These are phyloP conservation scores for Oreochromis mossambicus DNA, from an alignment of 2,797 vertebrate species.

Conservation along the genomic window DNA sequence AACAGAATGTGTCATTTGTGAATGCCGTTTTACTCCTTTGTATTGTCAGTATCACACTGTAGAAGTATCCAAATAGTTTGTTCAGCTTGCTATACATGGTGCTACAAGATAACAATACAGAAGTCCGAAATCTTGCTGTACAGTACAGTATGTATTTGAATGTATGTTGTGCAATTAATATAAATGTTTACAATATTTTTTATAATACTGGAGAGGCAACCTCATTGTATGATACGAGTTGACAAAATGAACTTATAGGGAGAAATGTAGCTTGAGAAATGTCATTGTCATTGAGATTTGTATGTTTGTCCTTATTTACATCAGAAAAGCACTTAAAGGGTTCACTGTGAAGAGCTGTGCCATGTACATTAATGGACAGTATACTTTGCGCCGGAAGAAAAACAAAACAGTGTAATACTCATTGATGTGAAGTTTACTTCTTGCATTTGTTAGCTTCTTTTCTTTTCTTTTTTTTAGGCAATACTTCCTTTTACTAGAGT, in stretches of 20 bases:
- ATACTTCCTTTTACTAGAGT: conserved; percentile 61
- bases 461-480: conserved; percentile 38
- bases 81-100: conserved; percentile 73
- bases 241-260: conserved; percentile 50
- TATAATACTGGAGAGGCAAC: conserved; percentile 72
- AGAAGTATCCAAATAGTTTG: conserved; percentile 60
- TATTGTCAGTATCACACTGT: conserved; percentile 52
- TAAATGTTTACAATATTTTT: conserved; percentile 81
- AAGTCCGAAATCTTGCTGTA: conserved; percentile 67
- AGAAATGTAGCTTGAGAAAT: conserved; percentile 54
- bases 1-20: conserved; percentile 38
- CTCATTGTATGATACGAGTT: conserved; percentile 57
- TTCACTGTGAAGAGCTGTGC: conserved; percentile 69
- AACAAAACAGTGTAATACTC: conserved; percentile 57
- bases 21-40: conserved; percentile 53
- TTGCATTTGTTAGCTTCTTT: conserved; percentile 58
- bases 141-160: conserved; percentile 80
- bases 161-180: conserved; percentile 83
- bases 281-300: conserved; percentile 36
- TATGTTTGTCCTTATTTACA: conserved; percentile 56
- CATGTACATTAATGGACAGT: conserved; percentile 43
- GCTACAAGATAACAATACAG: conserved; percentile 72
- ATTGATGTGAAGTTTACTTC: conserved; percentile 61
- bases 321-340: conserved; percentile 70
- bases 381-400: conserved; percentile 51